Conservation (phyloP, 2,888 invertebrate species). For the Coenonympha arcania region DNA sequence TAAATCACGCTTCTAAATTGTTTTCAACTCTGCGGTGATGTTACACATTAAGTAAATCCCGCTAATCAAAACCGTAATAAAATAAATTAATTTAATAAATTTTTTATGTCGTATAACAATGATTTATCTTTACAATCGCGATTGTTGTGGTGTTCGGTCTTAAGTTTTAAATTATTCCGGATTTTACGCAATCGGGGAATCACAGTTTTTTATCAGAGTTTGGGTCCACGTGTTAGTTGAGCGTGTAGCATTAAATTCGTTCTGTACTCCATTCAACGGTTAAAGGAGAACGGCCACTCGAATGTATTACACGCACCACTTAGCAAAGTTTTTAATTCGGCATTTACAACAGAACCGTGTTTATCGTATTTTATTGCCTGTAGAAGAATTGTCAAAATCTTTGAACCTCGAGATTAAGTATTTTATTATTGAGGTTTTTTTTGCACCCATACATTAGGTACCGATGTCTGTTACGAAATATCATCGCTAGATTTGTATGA, state of each 20-base stretch:
- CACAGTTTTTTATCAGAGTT: constrained; percentile 12
- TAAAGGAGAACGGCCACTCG: neutral
- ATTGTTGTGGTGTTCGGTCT: neutral
- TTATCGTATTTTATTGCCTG: too few relatives aligned
- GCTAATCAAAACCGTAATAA: neutral
- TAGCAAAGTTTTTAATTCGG: too few relatives aligned
- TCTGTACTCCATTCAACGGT: neutral
- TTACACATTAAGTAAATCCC: neutral
- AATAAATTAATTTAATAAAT: neutral
- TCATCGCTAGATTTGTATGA: too few relatives aligned
- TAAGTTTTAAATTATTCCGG: constrained; percentile 14
- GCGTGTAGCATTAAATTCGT: constrained; percentile 1
- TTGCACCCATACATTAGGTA: too few relatives aligned
- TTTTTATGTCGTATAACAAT: constrained; percentile 1
- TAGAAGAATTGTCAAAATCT: too few relatives aligned
- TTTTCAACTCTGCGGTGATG: neutral
- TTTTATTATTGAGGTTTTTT: too few relatives aligned
- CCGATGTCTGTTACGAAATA: too few relatives aligned
- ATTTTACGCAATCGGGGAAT: constrained; percentile 12
- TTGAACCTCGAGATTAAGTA: too few relatives aligned
- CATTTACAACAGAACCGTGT: too few relatives aligned
- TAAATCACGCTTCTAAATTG: too few relatives aligned
- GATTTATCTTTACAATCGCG: constrained; percentile 5
- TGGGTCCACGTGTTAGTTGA: neutral
- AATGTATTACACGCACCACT: neutral